Evolutionary conservation across 1,140 invertebrate species (phyloP).

Genomic region (Papilio glaucus): DNA sequence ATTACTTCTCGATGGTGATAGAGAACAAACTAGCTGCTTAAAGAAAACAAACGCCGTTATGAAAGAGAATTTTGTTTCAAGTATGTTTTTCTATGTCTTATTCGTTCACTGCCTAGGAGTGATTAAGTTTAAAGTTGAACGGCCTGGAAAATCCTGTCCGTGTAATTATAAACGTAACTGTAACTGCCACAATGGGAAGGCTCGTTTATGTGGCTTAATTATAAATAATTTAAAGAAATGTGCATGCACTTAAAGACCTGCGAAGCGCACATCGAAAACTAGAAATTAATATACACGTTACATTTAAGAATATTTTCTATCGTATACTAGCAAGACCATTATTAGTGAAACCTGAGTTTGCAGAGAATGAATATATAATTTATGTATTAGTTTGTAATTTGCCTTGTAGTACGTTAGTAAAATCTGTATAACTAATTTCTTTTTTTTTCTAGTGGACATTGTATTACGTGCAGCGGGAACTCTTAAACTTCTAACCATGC

Average conservation of each 20-base stretch:
- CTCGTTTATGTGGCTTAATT: background rate
- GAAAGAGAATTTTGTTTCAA: too few relatives aligned
- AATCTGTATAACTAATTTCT: too few relatives aligned
- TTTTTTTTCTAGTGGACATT: background rate
- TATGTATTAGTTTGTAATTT: too few relatives aligned
- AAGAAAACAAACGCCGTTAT: too few relatives aligned
- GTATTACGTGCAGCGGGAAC: background rate
- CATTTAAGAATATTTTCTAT: too few relatives aligned
- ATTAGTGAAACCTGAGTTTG: too few relatives aligned
- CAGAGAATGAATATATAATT: too few relatives aligned
- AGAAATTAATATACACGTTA: background rate
- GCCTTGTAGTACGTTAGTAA: too few relatives aligned
- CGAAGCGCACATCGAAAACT: background rate
- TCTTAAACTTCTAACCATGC: background rate
- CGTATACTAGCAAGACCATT: too few relatives aligned
- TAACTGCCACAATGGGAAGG: conserved; percentile 12
- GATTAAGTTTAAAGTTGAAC: conserved; percentile 11
- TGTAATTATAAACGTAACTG: conserved; percentile 11
- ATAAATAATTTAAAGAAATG: conserved; percentile 20
- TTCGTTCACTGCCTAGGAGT: conserved; percentile 8
- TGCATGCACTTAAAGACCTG: background rate
- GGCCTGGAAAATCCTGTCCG: background rate
- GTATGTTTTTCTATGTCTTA: background rate
- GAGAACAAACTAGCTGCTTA: too few relatives aligned
- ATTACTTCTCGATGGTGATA: too few relatives aligned